Evolutionary conservation across 2,113 vertebrate genomes (phyloP), one percentile per base, ranked within the genome.

Genomic region (Morone saxatilis): DNA sequence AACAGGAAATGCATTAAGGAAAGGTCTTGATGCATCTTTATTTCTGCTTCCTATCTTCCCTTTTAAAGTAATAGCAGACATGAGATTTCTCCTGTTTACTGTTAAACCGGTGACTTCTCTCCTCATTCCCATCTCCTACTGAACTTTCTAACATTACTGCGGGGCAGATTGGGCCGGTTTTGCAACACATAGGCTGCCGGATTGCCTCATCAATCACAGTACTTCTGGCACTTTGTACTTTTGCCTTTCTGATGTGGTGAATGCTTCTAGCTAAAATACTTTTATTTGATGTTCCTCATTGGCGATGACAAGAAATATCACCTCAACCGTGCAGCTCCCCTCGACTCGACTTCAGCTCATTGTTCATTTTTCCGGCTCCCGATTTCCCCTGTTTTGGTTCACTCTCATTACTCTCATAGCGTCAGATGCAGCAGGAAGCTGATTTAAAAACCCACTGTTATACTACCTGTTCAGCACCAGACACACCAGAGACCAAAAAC

Each of bases 131-230:
- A 25, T 17, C 25, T 31, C n/a, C 40, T 9, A 2, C 38, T 72
- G 56, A 25, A 51, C 47, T 71, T 47, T 73, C 41, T 54, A 71
- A 14, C 25, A 47, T 45, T 66, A 4, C 40, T 57, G 14, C n/a
- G 12, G 56, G 51, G 25, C 12, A 14, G 71, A 73, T 54, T 65
- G 65, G 66, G 53, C 38, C 73, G 25, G 56, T 78, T 79, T 75
- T 76, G 68, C 69, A 76, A 73, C 81, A 50, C n/a, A 31, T 25
- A 1, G 31, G 8, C 71, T 82, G 59, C 75, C 57, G 51, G n/a
- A 65, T 81, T 81, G 41, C 62, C 47, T 57, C 63, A 81, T 47
- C 25, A 41, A 22, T 70, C 65, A 38, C 14, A 48, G 20, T 40
- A 3, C 68, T 51, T 54, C 14, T 81, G 47, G 54, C 31, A 25